These are phyloP conservation scores for Drosophila lacteicornis DNA, from an alignment of 1,140 invertebrate genomes.

Conservation along the genomic window DNA sequence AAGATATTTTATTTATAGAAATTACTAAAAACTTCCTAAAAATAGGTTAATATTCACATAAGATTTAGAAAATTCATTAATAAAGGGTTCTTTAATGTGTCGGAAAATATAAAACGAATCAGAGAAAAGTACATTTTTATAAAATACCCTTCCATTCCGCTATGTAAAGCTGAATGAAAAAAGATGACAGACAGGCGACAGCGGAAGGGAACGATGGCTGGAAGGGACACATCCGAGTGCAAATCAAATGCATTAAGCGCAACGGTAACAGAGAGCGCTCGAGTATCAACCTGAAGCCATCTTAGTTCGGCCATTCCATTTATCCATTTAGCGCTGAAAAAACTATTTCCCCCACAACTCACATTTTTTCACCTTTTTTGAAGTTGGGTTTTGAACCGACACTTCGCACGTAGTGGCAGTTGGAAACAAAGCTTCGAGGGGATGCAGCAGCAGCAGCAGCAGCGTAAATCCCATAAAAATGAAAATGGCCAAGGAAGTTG, in stretches of 20 bases:
- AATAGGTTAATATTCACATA: too few species aligned
- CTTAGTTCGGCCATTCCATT: conserved; percentile 49
- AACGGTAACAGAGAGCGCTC: conserved; percentile 74
- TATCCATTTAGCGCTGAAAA: conserved; percentile 60
- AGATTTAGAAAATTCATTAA: too few species aligned
- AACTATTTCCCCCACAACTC: conserved; percentile 30
- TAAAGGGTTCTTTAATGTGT: neutral
- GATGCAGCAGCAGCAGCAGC: conserved; percentile 20
- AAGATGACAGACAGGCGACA: conserved; percentile 17
- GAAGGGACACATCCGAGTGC: conserved; percentile 54
- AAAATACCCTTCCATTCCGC: neutral
- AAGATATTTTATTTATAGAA: too few species aligned
- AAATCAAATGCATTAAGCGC: conserved; percentile 78
- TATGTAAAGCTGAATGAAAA: conserved; percentile 6
- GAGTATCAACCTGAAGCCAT: conserved; percentile 43
- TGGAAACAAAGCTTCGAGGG: conserved; percentile 43
- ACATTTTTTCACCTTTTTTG: conserved; percentile 6
- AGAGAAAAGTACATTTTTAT: neutral
- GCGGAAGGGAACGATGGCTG: conserved; percentile 3
- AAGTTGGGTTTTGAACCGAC: conserved; percentile 39
- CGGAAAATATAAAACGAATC: neutral
- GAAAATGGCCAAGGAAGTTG: conserved; percentile 74
- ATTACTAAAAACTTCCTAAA: too few species aligned
- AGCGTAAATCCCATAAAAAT: conserved; percentile 77
- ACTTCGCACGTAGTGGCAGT: conserved; percentile 73